Evolutionary conservation across 2,113 vertebrate species (phyloP).

Genomic region (Cygnus buccinator): DNA sequence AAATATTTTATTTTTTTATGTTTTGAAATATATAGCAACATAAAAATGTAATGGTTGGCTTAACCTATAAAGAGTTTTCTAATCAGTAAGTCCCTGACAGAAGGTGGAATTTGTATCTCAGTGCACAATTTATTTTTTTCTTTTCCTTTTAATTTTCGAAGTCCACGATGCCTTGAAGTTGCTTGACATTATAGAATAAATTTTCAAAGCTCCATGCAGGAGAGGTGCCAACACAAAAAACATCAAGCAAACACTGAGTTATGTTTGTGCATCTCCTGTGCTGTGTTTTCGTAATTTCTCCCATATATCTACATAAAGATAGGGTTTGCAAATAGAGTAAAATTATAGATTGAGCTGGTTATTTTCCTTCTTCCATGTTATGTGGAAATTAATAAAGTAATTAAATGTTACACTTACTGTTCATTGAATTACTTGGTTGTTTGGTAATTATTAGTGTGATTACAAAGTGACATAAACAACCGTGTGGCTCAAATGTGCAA

Average conservation of each 20-base stretch:
- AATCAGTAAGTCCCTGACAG: conserved; percentile 77
- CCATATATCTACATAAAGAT: conserved; percentile 55
- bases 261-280: conserved; percentile 23
- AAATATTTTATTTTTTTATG: conserved; percentile 75
- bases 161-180: conserved; percentile 65
- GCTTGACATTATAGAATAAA: conserved; percentile 53
- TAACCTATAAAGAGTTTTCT: conserved; percentile 79
- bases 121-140: conserved; percentile 52
- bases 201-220: conserved; percentile 64
- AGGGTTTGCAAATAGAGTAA: conserved; percentile 31
- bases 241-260: conserved; percentile 42
- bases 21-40: conserved; percentile 73
- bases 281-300: conserved; percentile 64
- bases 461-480: conserved; percentile 72
- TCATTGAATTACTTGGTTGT: conserved; percentile 68
- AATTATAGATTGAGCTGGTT: conserved; percentile 35
- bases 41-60: conserved; percentile 78
- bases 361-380: conserved; percentile 54
- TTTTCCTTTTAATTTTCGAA: conserved; percentile 74
- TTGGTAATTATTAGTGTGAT: conserved; percentile 72
- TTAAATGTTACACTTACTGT: conserved; percentile 71
- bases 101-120: conserved; percentile 75
- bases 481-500: conserved; percentile 57
- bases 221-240: conserved; percentile 36
- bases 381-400: conserved; percentile 70